Evolutionary conservation across 1,140 invertebrate genomes (phyloP).

Genomic region (Brachionus paranguensis): DNA sequence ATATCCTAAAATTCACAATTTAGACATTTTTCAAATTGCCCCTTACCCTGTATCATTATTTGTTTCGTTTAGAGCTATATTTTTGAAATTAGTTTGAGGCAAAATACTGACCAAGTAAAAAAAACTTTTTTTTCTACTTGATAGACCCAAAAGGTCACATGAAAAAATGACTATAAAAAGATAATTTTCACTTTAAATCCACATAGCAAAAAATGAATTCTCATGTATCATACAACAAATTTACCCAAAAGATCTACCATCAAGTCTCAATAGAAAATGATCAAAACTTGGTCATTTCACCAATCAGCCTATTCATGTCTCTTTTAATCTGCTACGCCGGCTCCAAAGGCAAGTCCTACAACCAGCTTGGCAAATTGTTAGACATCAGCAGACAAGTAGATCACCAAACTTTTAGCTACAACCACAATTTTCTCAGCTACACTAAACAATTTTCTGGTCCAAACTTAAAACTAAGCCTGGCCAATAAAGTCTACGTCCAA

Average conservation of each 20-base stretch:
- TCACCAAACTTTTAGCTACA: not conserved
- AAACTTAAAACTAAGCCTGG: not conserved
- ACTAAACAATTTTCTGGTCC: not conserved
- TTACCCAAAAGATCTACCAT: not conserved
- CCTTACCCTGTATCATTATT: too few species aligned
- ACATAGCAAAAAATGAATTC: not conserved
- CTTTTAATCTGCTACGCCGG: constrained; percentile 65
- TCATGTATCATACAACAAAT: not conserved
- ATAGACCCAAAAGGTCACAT: not conserved
- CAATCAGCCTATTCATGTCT: constrained; percentile 63
- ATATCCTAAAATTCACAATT: too few species aligned
- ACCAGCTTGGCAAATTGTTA: constrained; percentile 57
- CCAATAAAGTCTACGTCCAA: not conserved
- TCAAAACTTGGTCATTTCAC: constrained; percentile 45
- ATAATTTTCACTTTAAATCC: not conserved
- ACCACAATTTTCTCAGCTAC: not conserved
- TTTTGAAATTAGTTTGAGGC: not conserved
- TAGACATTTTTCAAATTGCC: too few species aligned
- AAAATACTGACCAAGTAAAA: not conserved
- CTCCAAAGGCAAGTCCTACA: constrained; percentile 63
- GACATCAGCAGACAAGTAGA: not conserved
- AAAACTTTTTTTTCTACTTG: not conserved
- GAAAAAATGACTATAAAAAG: not conserved
- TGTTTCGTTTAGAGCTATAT: too few species aligned
- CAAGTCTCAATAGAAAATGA: not conserved